A percentile compares a stretch with the other conserved stretches of the same genome.
Evolutionary conservation across 2,797 vertebrate genomes (phyloP).

Genomic region (Phalanger gymnotis): DNA sequence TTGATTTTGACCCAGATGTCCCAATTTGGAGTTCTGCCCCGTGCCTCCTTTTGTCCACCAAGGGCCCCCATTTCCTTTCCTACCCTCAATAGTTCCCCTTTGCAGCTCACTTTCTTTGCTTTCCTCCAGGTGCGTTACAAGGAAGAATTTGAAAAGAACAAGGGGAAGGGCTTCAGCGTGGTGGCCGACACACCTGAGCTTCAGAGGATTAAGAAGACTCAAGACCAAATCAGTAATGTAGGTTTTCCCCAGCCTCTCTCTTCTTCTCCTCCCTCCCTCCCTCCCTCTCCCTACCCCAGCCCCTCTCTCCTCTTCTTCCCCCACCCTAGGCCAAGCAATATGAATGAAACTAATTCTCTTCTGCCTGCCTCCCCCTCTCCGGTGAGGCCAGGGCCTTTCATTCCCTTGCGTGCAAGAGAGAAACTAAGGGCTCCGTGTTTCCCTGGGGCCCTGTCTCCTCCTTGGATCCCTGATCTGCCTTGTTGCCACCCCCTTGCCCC

Average conservation of each 20-base stretch:
- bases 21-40: neutral
- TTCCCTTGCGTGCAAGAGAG: neutral
- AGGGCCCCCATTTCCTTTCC: neutral
- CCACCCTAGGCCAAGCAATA: neutral
- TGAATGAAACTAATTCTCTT: neutral
- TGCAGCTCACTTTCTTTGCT: neutral
- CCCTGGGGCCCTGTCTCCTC: neutral
- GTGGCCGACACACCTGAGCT: slow-evolving; percentile 96
- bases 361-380: no score
- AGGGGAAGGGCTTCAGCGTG: slow-evolving; percentile 95
- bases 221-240: slow-evolving; percentile 98
- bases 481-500: neutral
- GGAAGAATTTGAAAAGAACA: slow-evolving; percentile 99
- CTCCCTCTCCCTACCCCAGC: accelerated
- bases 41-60: neutral
- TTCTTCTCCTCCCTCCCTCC: neutral
- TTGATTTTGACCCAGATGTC: neutral
- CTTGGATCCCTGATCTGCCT: neutral
- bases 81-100: neutral
- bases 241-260: slow-evolving; percentile 67
- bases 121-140: slow-evolving; percentile 93
- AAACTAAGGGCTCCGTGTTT: neutral
- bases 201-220: slow-evolving; percentile 96
- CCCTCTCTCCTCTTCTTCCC: no score
- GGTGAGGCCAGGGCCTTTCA: neutral